Conservation (phyloP, 2,797 vertebrate genomes). For the Sebastiscus tertius region DNA sequence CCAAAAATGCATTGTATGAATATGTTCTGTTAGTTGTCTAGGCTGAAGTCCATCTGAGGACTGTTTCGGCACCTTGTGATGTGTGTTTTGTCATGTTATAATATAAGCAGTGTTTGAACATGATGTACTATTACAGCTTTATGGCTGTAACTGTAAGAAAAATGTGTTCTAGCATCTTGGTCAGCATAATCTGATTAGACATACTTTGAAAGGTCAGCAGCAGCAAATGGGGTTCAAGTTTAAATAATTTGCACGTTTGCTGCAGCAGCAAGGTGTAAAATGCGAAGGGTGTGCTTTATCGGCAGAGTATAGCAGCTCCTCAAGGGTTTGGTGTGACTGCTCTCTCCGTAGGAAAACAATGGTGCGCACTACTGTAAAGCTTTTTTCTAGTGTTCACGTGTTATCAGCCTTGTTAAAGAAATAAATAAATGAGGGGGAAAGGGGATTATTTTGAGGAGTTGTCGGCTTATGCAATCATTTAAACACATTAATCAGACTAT, state of each 20-base stretch:
- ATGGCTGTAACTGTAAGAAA: neutral
- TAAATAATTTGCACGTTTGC: neutral
- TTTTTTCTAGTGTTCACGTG: neutral
- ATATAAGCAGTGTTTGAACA: neutral
- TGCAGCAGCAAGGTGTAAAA: neutral
- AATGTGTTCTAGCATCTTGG: neutral
- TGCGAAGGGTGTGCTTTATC: neutral
- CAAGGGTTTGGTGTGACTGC: neutral
- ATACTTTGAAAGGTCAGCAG: neutral
- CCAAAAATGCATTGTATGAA: neutral
- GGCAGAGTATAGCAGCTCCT: neutral
- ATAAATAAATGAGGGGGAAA: neutral
- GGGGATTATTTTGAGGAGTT: neutral
- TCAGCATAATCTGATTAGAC: neutral
- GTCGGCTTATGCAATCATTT: slow-evolving; percentile 12
- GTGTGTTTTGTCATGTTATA: neutral
- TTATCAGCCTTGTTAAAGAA: slow-evolving; percentile 6
- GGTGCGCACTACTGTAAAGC: neutral
- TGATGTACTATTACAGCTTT: neutral
- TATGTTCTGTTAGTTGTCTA: neutral
- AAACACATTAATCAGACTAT: slow-evolving; percentile 20
- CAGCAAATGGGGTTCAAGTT: neutral
- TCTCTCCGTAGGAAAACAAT: neutral
- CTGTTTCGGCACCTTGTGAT: neutral
- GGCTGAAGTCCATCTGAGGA: neutral